A percentile compares a stretch with the other conserved stretches of the same genome.
phyloP scores from a whole-genome alignment of 2,888 invertebrate genomes.

The Hirtodrosophila cameraria region DNA sequence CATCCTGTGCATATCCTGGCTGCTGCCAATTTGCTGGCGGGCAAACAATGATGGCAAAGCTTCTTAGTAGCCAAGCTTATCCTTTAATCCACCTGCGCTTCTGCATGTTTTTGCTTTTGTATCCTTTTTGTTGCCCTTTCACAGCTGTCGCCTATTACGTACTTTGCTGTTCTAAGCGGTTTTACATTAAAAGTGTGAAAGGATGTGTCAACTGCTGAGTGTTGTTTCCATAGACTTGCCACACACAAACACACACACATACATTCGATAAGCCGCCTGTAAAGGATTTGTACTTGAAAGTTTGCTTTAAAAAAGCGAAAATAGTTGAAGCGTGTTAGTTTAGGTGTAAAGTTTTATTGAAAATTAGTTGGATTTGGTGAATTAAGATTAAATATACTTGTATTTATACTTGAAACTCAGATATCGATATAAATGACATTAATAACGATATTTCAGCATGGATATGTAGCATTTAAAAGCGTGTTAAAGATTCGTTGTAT shows the following conservation, averaged over 20 bases:
- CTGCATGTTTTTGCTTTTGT: background rate
- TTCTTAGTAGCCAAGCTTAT: slow-evolving; percentile 46
- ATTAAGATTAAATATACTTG: too few relatives aligned
- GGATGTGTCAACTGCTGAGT: slow-evolving; percentile 17
- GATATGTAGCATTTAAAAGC: too few relatives aligned
- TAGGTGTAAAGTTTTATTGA: too few relatives aligned
- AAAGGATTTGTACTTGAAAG: slow-evolving; percentile 1
- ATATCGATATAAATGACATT: too few relatives aligned
- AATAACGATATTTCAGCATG: too few relatives aligned
- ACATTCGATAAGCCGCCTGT: slow-evolving; percentile 15
- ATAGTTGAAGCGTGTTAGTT: too few relatives aligned
- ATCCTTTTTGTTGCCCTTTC: background rate
- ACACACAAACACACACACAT: slow-evolving; percentile 1
- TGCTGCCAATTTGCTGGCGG: background rate
- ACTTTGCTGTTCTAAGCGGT: slow-evolving; percentile 28
- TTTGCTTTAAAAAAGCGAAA: background rate
- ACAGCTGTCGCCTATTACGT: slow-evolving; percentile 12
- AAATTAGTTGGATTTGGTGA: too few relatives aligned
- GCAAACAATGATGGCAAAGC: slow-evolving; percentile 31
- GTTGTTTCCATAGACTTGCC: slow-evolving; percentile 20
- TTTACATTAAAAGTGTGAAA: slow-evolving; percentile 21
- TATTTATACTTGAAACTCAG: too few relatives aligned
- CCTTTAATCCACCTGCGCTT: slow-evolving; percentile 31
- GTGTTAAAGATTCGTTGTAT: too few relatives aligned
- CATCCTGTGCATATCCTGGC: background rate